These are phyloP conservation scores for Xiphophorus couchianus DNA, from an alignment of 2,113 vertebrate genomes.

Conservation along the genomic window DNA sequence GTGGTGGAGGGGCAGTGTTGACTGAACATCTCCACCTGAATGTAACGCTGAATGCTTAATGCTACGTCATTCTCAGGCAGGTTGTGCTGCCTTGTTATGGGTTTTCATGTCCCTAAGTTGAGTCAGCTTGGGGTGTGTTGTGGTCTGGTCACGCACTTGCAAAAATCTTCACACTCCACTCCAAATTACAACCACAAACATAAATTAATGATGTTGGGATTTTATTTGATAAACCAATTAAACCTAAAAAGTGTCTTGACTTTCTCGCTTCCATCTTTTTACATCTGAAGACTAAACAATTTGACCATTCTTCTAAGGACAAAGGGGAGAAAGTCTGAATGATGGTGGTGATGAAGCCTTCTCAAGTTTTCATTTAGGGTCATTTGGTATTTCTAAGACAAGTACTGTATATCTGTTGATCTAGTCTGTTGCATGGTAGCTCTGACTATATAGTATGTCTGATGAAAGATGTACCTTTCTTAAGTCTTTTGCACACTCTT, in stretches of 20 bases:
- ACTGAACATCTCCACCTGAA: slow-evolving; percentile 1
- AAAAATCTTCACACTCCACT: too few species aligned
- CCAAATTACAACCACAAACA: too few species aligned
- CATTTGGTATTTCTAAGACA: too few species aligned
- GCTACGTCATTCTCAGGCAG: neutral
- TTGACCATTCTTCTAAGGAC: neutral
- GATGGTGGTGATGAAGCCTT: neutral
- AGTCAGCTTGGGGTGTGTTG: neutral
- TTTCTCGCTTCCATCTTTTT: neutral
- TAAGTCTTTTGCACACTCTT: too few species aligned
- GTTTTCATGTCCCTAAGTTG: neutral
- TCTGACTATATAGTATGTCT: too few species aligned
- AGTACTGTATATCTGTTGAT: too few species aligned
- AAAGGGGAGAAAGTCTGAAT: neutral
- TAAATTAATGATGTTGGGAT: too few species aligned
- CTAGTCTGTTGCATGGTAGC: too few species aligned
- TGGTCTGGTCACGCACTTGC: too few species aligned
- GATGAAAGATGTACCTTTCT: too few species aligned
- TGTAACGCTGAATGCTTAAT: neutral
- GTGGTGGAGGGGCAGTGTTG: neutral
- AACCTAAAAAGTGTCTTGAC: too few species aligned
- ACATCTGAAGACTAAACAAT: neutral
- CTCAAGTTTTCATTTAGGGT: neutral
- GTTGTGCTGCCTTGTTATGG: neutral
- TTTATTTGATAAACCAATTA: too few species aligned